Evolutionary conservation across 2,797 vertebrate species (phyloP).

Genomic region (Eulemur rubriventer): DNA sequence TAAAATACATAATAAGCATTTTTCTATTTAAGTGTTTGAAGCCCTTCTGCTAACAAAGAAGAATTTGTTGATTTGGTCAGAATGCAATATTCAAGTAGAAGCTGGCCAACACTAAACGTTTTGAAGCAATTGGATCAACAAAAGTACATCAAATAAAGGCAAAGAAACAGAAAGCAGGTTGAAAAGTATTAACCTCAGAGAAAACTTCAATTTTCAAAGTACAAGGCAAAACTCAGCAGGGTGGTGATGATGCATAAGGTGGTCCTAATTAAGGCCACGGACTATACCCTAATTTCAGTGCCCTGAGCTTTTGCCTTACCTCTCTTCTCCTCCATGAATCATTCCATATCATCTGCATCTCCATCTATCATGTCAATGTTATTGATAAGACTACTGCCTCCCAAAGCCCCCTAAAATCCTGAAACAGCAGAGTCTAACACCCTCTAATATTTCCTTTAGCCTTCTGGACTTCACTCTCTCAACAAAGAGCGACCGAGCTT

Average conservation of each 20-base stretch:
- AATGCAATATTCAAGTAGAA: not conserved
- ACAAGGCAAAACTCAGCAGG: not conserved
- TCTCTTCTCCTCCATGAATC: not conserved
- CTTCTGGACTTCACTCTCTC: not conserved
- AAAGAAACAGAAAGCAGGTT: not conserved
- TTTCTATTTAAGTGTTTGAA: not conserved
- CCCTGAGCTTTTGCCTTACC: not conserved
- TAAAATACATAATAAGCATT: not conserved
- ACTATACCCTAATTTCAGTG: not conserved
- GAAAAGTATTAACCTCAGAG: not conserved
- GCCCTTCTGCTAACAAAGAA: not conserved
- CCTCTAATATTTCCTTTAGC: not conserved
- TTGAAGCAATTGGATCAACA: not conserved
- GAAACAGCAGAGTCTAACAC: not conserved
- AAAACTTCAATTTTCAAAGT: slow-evolving; percentile 19
- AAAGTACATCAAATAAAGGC: not conserved
- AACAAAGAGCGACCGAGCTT: not conserved
- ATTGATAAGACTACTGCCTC: not conserved
- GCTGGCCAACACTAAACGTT: not conserved
- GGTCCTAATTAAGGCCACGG: not conserved
- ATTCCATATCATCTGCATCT: not conserved
- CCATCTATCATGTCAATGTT: not conserved
- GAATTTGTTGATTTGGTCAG: not conserved
- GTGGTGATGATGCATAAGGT: not conserved
- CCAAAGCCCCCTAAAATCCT: not conserved